Evolutionary conservation across 2,113 vertebrate species (phyloP), one percentile per base, ranked within the genome.

Genomic region (Chrysochloris asiatica): DNA sequence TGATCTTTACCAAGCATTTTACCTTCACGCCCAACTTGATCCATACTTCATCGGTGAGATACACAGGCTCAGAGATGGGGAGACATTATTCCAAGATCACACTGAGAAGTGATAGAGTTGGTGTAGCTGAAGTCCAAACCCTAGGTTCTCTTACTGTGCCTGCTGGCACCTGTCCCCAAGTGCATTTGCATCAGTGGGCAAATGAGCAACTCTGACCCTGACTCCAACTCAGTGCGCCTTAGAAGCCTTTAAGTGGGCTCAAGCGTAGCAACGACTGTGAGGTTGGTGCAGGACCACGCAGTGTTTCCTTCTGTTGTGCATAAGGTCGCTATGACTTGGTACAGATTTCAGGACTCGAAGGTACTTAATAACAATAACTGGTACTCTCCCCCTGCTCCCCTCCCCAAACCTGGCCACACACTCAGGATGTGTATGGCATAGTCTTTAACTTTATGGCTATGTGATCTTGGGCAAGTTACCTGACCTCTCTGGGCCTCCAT

Each of bases 31-130:
- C 33, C 67, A 61, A 41, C 45, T 63, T 3, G 24, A 63, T 50
- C 71, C 78, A 80, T 52, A 73, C 77, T 45, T 91, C 63, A 78
- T 0, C 80, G 52, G 45, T 33, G 36, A 71, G 22, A 38, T 36
- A 52, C 17, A 71, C 52, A 77, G 36, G 28, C 52, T 90, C 67
- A 85, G 80, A 88, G 43, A 80, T 28, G 69, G 77, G 52, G 54
- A 63, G 88, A 67, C n/a, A 52, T 38, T 85, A 73, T 77, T 59
- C 33, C 21, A 80, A 77, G 86, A 41, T 79, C 76, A 90, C 83
- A 88, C 10, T 75, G 85, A 16, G 33, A 69, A 22, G 8, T 86
- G 69, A 38, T n/a, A n/a, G n/a, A n/a, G n/a, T n/a, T n/a, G n/a
- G n/a, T n/a, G n/a, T n/a, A n/a, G n/a, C n/a, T 1, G 47, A 50